These are phyloP conservation scores for Lycocerus yunnanus DNA, from an alignment of 2,888 invertebrate genomes.

Conservation along the genomic window DNA sequence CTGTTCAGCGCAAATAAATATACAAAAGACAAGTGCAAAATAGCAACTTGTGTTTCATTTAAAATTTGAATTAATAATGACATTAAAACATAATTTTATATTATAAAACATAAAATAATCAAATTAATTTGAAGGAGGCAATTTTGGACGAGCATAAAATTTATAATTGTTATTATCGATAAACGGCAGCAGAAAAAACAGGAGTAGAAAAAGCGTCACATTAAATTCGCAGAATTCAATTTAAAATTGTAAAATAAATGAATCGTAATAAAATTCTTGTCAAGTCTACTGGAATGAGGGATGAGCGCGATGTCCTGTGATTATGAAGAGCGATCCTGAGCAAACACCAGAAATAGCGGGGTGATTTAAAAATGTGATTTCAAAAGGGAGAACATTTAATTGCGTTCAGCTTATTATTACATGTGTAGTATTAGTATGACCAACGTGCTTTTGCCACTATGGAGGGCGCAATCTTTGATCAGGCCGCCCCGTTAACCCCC, in stretches of 20 bases:
- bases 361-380: slow-evolving; percentile 52
- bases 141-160: slow-evolving; percentile 14
- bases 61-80: slow-evolving; percentile 5
- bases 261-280: slow-evolving; percentile 50
- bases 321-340: slow-evolving; percentile 47
- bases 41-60: slow-evolving; percentile 18
- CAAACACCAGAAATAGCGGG: slow-evolving; percentile 43
- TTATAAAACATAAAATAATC: neutral
- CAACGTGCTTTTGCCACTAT: slow-evolving; percentile 32
- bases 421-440: slow-evolving; percentile 39
- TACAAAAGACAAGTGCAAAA: slow-evolving; percentile 30
- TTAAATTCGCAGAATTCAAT: slow-evolving; percentile 51
- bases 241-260: slow-evolving; percentile 46
- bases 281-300: slow-evolving; percentile 49
- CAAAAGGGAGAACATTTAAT: slow-evolving; percentile 49
- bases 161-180: slow-evolving; percentile 29
- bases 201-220: slow-evolving; percentile 7
- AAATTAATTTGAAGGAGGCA: neutral
- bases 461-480: slow-evolving; percentile 42
- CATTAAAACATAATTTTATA: slow-evolving; percentile 10
- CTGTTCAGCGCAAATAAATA: slow-evolving; percentile 30
- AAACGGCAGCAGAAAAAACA: slow-evolving; percentile 38
- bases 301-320: slow-evolving; percentile 40
- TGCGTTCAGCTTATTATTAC: slow-evolving; percentile 46
- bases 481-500: slow-evolving; percentile 42